Evolutionary conservation across 2,113 vertebrate species (phyloP), one percentile per base, ranked within the genome.

Genomic region (Myrmecophaga tridactyla): DNA sequence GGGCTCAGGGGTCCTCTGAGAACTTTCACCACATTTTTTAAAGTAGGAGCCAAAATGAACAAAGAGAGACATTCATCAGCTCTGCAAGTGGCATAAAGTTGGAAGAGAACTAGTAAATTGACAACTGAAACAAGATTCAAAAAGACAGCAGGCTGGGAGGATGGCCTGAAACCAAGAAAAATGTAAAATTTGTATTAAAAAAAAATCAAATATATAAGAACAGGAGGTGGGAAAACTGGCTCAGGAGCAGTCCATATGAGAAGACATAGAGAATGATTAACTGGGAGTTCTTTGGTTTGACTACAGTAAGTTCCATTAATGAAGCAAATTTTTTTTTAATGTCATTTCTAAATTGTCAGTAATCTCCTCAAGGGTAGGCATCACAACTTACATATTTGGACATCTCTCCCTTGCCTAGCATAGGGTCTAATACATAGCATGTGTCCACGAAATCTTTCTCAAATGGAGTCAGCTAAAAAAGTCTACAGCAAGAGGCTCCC

Each of bases 121-220:
- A 78, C 10, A 6, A 83, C 29, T 36, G 46, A 89, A 81, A 39
- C 41, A 83, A 70, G 62, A 94, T 73, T 93, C 21, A 36, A n/a
- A 90, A 92, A 83, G 62, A 29, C 6, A n/a, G 18, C 46, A 91
- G 73, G 15, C 81, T 91, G 62, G 58, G 17, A 78, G 3, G 75
- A 82, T 36, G 72, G 43, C 27, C 67, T 69, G 9, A 86, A 80
- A 69, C 76, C 67, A 95, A 85, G 46, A 94, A 90, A 73, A 92
- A 91, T 87, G 36, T 53, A 67, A 92, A 62, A 91, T 46, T 86
- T 92, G 39, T 77, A 67, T 63, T 62, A 23, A 83, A 86, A 84
- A 84, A n/a, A 94, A 75, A n/a, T 31, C 75, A 65, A 85, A 51
- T 60, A 6, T 36, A 78, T 63, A 69, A 86, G 67, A 92, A 46